Base-by-base conservation (phyloP, 2,113 vertebrate species). In the Chionis minor region DNA sequence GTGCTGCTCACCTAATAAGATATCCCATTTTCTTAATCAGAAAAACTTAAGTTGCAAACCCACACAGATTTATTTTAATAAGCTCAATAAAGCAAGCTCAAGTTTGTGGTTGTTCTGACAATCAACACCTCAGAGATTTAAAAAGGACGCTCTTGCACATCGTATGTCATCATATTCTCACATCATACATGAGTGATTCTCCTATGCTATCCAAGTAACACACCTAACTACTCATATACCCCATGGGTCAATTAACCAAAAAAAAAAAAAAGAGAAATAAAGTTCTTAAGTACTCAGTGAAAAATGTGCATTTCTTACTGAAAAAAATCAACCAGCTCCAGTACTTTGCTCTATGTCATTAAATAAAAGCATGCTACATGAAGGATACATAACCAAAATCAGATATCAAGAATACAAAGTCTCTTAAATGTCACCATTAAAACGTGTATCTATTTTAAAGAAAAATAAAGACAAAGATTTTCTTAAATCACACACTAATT, bases 41-140 rank as follows among this genome's bases (percentile, higher is more conserved):
- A 91, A 94, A 97, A 96, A 96, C 12, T 3, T 55, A 96, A 86
- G 84, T 44, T 87, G 92, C 9, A 75, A 95, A 92, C 59, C 79
- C 59, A 87, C 49, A 94, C 42, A 95, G 86, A 96, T 88, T 96
- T 97, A 77, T 90, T 98, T 96, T 92, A 97, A 95, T 96, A 97
- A 96, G 88, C 92, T 97, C 92, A 97, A 97, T 94, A 97, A 96
- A 95, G 92, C 65, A 97, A 97, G 87, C 59, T 75, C 59, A 96
- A 94, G 78, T 96, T 95, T 91, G 93, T 94, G 54, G 90, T 75
- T 95, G 84, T 93, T 97, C 91, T 92, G 90, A 97, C 90, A 97
- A 97, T 94, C 71, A 42, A 42, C 81, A 94, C 90, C 80, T 97
- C 86, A 63, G 96, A 97, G 94, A 96, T 71, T 95, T 96, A 71